Conservation (phyloP, 1,140 invertebrate species). For the Drosophila nebulosa region DNA sequence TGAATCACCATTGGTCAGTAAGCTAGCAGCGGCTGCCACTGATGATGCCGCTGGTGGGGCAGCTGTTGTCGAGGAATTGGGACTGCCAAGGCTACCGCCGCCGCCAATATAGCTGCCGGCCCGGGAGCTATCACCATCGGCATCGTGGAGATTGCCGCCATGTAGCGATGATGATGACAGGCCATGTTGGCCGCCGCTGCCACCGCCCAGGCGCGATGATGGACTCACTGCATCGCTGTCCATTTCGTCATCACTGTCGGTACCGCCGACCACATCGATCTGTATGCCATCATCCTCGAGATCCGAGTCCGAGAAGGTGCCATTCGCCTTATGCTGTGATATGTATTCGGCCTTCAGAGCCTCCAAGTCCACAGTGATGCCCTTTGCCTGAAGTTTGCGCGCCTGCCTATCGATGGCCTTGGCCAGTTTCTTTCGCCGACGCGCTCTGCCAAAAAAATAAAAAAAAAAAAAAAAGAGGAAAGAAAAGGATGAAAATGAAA, state of each 20-base stretch:
- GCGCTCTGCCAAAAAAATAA: constrained; percentile 83
- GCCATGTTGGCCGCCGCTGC: constrained; percentile 38
- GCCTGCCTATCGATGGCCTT: constrained; percentile 96
- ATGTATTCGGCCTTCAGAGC: constrained; percentile 92
- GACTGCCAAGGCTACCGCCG: constrained; percentile 81
- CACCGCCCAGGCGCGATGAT: constrained; percentile 75
- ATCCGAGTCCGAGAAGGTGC: constrained; percentile 86
- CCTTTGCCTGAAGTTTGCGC: constrained; percentile 93
- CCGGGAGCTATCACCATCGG: constrained; percentile 82
- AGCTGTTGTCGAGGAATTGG: constrained; percentile 42
- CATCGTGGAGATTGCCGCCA: constrained; percentile 83
- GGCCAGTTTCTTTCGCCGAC: constrained; percentile 93
- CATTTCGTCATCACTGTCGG: constrained; percentile 83
- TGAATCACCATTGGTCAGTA: neutral
- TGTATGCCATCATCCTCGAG: constrained; percentile 86
- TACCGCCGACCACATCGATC: constrained; percentile 89
- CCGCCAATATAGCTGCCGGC: constrained; percentile 82
- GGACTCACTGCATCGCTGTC: constrained; percentile 83
- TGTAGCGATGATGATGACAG: constrained; percentile 85
- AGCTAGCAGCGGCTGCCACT: neutral
- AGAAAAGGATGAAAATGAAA: neutral
- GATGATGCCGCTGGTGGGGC: constrained; percentile 30
- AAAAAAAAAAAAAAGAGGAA: neutral
- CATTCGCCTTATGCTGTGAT: constrained; percentile 84
- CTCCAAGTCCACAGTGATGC: constrained; percentile 92